Evolutionary conservation across 1,140 invertebrate species (phyloP).

Genomic region (Pseudoatta argentina): DNA sequence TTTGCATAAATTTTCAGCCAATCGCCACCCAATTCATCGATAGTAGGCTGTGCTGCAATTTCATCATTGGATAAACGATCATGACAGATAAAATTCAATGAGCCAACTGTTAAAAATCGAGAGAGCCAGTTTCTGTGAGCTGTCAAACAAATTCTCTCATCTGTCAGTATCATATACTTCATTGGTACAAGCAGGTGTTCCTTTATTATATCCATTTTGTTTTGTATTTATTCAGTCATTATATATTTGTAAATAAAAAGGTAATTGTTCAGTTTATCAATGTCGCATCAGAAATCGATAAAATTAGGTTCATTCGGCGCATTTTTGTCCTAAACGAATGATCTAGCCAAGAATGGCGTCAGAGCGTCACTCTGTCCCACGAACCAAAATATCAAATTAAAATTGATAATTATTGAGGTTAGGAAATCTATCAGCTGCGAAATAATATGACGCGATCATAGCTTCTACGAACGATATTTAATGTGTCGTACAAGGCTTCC

Average conservation of each 20-base stretch:
- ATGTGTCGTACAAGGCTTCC: too few species aligned
- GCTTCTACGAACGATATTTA: too few species aligned
- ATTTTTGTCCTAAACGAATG: too few species aligned
- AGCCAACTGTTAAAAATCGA: slow-evolving; percentile 78
- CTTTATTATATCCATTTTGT: slow-evolving; percentile 80
- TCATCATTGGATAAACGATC: slow-evolving; percentile 81
- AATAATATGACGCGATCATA: too few species aligned
- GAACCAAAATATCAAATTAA: too few species aligned
- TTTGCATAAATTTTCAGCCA: slow-evolving; percentile 83
- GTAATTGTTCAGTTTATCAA: too few species aligned
- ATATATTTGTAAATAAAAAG: neutral
- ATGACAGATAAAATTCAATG: slow-evolving; percentile 80
- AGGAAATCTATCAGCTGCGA: too few species aligned
- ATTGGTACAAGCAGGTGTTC: slow-evolving; percentile 79
- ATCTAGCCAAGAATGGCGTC: too few species aligned
- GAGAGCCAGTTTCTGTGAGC: slow-evolving; percentile 81
- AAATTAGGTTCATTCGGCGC: too few species aligned
- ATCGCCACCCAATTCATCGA: slow-evolving; percentile 80
- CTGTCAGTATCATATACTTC: slow-evolving; percentile 80
- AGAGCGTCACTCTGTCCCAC: too few species aligned
- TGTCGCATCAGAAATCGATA: too few species aligned
- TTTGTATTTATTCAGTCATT: slow-evolving; percentile 4
- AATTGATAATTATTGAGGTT: too few species aligned
- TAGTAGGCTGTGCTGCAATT: slow-evolving; percentile 82
- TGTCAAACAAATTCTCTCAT: slow-evolving; percentile 81